Conservation (phyloP, 2,888 invertebrate genomes). For the Leptura quadrifasciata region DNA sequence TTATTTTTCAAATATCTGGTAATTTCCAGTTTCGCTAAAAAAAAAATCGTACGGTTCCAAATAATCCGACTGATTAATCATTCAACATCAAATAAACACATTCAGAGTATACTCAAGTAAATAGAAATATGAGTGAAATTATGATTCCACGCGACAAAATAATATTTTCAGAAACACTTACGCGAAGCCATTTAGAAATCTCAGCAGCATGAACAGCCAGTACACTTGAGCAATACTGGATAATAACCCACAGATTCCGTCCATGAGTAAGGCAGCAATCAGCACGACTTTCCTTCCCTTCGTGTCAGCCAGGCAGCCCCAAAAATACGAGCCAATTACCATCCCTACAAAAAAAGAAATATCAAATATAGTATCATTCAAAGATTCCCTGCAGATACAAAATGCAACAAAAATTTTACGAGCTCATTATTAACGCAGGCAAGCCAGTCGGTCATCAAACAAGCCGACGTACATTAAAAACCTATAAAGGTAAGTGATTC, state of each 20-base stretch:
- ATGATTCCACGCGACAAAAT: not conserved
- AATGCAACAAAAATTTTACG: no score
- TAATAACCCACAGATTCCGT: conserved; percentile 82
- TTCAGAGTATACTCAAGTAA: no score
- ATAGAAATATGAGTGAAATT: not conserved
- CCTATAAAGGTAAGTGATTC: no score
- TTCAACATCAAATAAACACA: no score
- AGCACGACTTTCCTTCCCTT: conserved; percentile 86
- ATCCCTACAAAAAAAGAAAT: conserved; percentile 77
- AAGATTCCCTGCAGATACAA: no score
- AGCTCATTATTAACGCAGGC: no score
- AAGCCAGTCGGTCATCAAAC: no score
- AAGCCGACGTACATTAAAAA: no score
- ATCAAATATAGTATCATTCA: not conserved
- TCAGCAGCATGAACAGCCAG: conserved; percentile 82
- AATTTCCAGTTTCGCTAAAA: no score
- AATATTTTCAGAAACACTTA: conserved; percentile 74
- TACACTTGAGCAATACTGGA: conserved; percentile 86
- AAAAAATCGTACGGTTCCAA: no score
- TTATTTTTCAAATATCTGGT: no score
- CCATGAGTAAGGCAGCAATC: conserved; percentile 83
- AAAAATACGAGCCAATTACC: conserved; percentile 89
- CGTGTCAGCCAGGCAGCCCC: conserved; percentile 90
- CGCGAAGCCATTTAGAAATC: conserved; percentile 88
- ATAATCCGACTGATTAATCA: no score